phyloP scores from a whole-genome alignment of 2,888 invertebrate genomes.

The Lamellibrachia columna region DNA sequence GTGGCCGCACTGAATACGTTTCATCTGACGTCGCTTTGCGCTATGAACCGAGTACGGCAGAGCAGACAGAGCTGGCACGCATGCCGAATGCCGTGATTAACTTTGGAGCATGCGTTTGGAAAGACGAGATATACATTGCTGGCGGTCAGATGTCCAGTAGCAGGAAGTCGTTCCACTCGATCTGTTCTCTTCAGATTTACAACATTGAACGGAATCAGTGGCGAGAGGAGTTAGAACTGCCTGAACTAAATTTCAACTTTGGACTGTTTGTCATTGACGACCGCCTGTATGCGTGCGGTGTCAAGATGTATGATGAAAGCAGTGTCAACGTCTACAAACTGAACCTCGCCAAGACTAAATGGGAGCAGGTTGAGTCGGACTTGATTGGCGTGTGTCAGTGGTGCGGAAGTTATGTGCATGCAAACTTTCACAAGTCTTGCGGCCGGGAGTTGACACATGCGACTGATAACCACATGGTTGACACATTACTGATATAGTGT shows the following conservation, averaged over 20 bases:
- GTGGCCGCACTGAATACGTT: conserved; percentile 62
- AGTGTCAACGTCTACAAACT: conserved; percentile 57
- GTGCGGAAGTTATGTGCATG: conserved; percentile 50
- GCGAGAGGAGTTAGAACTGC: conserved; percentile 60
- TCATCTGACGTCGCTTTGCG: conserved; percentile 60
- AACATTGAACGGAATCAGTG: conserved; percentile 59
- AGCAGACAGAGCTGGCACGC: conserved; percentile 58
- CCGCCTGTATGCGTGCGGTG: conserved; percentile 57
- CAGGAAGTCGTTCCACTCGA: conserved; percentile 54
- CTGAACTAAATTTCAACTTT: conserved; percentile 57
- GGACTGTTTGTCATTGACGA: conserved; percentile 51
- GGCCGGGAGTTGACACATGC: conserved; percentile 55
- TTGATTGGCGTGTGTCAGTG: conserved; percentile 31
- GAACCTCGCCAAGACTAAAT: conserved; percentile 47
- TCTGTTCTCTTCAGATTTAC: conserved; percentile 60
- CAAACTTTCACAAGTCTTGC: conserved; percentile 59
- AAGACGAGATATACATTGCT: conserved; percentile 58
- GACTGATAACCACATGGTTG: background rate
- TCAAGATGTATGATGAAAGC: conserved; percentile 48
- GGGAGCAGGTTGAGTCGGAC: conserved; percentile 57
- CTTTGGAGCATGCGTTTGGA: conserved; percentile 59
- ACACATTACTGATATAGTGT: background rate
- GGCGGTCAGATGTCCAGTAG: conserved; percentile 61
- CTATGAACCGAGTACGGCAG: conserved; percentile 52
- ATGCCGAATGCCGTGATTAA: conserved; percentile 64